These are phyloP conservation scores for Sus scrofa DNA, from an alignment of 2,113 vertebrate genomes.

Conservation along the genomic window T2T-Sscrofa CM000812.6:124049501-124050000, in stretches of 20 bases:
- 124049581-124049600: too few species aligned
- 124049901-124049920: slow-evolving; percentile 27
- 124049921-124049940: slow-evolving; percentile 21
- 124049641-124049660: too few species aligned
- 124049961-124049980: slow-evolving; percentile 75
- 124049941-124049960: background rate
- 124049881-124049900: background rate
- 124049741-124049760: background rate
- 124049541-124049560: too few species aligned
- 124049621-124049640: too few species aligned
- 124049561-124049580: too few species aligned
- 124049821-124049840: background rate
- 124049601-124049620: too few species aligned
- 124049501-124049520: too few species aligned
- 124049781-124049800: background rate
- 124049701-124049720: background rate
- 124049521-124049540: too few species aligned
- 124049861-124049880: background rate
- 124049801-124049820: background rate
- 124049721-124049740: background rate
- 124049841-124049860: background rate
- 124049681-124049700: background rate
- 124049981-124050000: slow-evolving; percentile 65
- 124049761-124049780: background rate
- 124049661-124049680: too few species aligned